Evolutionary conservation across 2,113 vertebrate species (phyloP).

Genomic region (Rutilus rutilus): DNA sequence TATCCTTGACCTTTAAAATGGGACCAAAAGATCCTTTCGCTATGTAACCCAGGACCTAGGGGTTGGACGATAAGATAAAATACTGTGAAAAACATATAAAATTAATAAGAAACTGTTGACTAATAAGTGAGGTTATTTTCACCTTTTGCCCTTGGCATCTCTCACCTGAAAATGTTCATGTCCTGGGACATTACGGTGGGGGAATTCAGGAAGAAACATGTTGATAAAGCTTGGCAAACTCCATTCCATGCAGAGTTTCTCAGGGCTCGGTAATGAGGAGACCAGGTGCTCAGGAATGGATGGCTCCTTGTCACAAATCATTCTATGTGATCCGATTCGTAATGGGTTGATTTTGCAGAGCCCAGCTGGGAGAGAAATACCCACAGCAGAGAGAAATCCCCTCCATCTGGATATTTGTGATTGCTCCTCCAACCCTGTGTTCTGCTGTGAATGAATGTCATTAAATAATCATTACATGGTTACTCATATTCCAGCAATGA

Average conservation of each 20-base stretch:
- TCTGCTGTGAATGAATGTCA: conserved; percentile 63
- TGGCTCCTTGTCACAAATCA: conserved; percentile 45
- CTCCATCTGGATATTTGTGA: conserved; percentile 64
- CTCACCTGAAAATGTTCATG: conserved; percentile 71
- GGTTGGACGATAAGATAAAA: neutral
- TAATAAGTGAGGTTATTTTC: neutral
- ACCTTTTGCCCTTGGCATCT: neutral
- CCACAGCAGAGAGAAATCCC: conserved; percentile 67
- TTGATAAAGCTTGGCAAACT: conserved; percentile 76
- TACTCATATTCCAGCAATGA: neutral
- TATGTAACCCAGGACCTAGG: conserved; percentile 84
- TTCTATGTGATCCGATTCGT: conserved; percentile 40
- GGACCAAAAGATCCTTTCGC: conserved; percentile 92
- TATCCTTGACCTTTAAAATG: conserved; percentile 86
- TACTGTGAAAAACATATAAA: neutral
- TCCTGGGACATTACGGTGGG: conserved; percentile 66
- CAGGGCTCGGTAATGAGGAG: conserved; percentile 47
- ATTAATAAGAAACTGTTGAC: neutral
- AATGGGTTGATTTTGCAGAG: conserved; percentile 50
- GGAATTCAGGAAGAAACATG: conserved; percentile 90
- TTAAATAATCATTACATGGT: conserved; percentile 9
- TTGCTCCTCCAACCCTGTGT: conserved; percentile 51
- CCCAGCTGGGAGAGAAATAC: conserved; percentile 41
- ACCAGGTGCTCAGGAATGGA: conserved; percentile 37
- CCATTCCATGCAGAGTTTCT: conserved; percentile 63